Conservation (phyloP, 1,140 invertebrate species). For the Platorchestia sp. region DNA sequence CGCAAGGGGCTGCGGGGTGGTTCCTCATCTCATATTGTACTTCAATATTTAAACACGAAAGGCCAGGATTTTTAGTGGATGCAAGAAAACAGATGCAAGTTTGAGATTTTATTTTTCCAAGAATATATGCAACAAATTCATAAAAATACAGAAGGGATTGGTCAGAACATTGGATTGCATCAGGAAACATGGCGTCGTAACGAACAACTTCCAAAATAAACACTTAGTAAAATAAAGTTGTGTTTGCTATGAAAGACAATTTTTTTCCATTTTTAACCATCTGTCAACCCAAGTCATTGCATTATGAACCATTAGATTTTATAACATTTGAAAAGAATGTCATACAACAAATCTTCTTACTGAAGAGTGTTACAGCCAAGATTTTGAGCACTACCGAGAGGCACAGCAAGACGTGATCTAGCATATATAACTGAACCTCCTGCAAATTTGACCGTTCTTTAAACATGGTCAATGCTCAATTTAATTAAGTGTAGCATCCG, state of each 20-base stretch:
- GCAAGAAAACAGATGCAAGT: background rate
- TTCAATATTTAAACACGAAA: background rate
- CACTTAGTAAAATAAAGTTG: background rate
- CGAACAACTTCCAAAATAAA: background rate
- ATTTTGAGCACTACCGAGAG: background rate
- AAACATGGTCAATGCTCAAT: background rate
- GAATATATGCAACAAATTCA: constrained; percentile 1
- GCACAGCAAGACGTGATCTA: background rate
- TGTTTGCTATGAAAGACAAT: background rate
- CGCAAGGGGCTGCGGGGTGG: background rate
- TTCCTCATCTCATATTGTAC: background rate
- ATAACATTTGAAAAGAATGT: background rate
- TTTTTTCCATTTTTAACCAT: background rate
- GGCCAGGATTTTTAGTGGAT: constrained; percentile 6
- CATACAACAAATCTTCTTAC: background rate
- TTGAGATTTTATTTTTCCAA: background rate
- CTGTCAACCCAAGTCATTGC: background rate
- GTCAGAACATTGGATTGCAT: constrained; percentile 7
- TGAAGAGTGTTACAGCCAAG: background rate
- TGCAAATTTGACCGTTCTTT: background rate
- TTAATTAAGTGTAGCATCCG: background rate
- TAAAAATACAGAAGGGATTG: background rate
- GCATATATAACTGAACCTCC: background rate
- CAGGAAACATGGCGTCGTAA: background rate
- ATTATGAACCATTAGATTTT: background rate